Base-by-base conservation (phyloP, 2,888 invertebrate genomes). In the Ormyrus pomaceus region DNA sequence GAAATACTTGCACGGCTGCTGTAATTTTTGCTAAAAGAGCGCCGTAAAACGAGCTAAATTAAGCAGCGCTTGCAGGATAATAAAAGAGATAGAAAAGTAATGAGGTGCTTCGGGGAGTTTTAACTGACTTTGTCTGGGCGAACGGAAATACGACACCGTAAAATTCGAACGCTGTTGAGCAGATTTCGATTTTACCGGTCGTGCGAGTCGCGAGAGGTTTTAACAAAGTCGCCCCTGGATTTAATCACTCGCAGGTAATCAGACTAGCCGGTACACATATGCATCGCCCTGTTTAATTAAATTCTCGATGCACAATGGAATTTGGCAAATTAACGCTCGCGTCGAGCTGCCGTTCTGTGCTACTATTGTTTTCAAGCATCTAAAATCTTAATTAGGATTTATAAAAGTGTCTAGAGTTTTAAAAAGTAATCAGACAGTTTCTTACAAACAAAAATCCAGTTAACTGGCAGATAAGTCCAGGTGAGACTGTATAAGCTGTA, bases 271-370 rank as follows among this genome's bases (percentile, higher is more conserved):
- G 34, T 34, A 34, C 34, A 34, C 19, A 61, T 55, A 69, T 69
- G n/a, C n/a, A n/a, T 56, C 13, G 58, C 58, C n/a, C 7, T 59
- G 59, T 59, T 59, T 34, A 59, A 59, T 59, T 59, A 59, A 59
- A 59, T 34, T 8, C 8, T 19, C 59, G 34, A 13, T 19, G 9
- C n/a, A 34, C 59, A 59, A 59, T 19, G 34, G 19, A 34, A 59
- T 58, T 59, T 34, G 34, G 59, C 59, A 59, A 59, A 59, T 59
- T 34, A 59, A 59, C 7, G 59, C 59, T 6, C 2, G 53, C 53
- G 0, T 34, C 4, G 34, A 34, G 34, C 34, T 34, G 34, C 34
- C 34, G 34, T 34, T 34, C 34, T 34, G 34, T 34, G 34, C 34
- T 34, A 34, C 4, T 34, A 34, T 34, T 34, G 3, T 34, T 34